These are phyloP conservation scores for Rhinichthys klamathensis DNA, from an alignment of 2,113 vertebrate species.

Conservation along the genomic window DNA sequence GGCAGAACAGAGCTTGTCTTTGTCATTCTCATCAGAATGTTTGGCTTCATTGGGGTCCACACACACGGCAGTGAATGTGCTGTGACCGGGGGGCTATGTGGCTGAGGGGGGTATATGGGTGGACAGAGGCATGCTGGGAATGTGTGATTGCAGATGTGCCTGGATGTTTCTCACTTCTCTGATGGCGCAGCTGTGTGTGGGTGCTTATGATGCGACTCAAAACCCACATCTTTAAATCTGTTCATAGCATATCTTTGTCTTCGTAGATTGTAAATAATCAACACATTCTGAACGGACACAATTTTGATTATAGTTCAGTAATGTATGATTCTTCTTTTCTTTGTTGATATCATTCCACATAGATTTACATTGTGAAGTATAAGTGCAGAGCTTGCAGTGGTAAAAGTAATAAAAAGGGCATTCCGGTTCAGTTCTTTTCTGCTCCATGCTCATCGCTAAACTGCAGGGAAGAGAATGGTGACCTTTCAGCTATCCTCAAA, in stretches of 20 bases:
- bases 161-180: conserved; percentile 27
- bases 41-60: conserved; percentile 35
- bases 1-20: conserved; percentile 39
- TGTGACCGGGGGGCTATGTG: conserved; percentile 52
- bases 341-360: conserved; percentile 8
- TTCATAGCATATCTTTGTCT: conserved; percentile 18
- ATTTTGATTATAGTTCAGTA: background rate
- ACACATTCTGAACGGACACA: background rate
- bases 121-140: conserved; percentile 51
- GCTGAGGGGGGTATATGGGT: conserved; percentile 44
- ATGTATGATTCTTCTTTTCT: background rate
- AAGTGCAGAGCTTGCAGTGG: background rate
- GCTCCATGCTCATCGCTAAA: background rate
- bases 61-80: conserved; percentile 26
- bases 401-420: background rate
- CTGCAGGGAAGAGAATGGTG: background rate
- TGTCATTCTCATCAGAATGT: conserved; percentile 52
- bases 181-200: conserved; percentile 43
- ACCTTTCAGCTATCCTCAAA: conserved; percentile 23
- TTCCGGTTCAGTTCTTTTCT: conserved; percentile 12
- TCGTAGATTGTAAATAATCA: background rate
- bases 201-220: conserved; percentile 21
- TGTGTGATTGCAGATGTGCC: conserved; percentile 29
- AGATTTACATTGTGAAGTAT: background rate
- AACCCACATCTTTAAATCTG: background rate